phyloP scores from a whole-genome alignment of 2,797 vertebrate species.

The Leuciscus waleckii region DNA sequence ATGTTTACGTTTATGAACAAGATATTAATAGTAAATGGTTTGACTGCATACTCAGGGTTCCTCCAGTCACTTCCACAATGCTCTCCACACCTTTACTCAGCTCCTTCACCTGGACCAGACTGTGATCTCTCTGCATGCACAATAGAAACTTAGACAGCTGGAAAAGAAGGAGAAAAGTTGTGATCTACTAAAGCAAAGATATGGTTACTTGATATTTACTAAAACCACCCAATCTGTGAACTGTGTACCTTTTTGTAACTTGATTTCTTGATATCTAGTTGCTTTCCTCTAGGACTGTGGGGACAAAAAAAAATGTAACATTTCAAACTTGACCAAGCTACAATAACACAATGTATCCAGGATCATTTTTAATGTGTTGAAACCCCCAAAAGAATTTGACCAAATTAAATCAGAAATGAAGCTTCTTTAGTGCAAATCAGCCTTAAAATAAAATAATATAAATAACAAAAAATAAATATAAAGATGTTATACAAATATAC shows the following conservation, averaged over 20 bases:
- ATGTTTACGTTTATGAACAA: not conserved
- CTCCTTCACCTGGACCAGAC: slow-evolving; percentile 90
- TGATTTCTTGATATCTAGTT: slow-evolving; percentile 95
- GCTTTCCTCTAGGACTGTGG: slow-evolving; percentile 85
- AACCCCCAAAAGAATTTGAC: too few relatives aligned
- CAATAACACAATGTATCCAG: too few relatives aligned
- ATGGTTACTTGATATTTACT: not conserved
- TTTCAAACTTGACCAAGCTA: too few relatives aligned
- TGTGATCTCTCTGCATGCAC: slow-evolving; percentile 90
- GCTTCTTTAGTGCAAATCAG: too few relatives aligned
- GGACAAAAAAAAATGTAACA: not conserved
- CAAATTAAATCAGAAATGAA: too few relatives aligned
- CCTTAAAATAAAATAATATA: too few relatives aligned
- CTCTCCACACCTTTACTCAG: slow-evolving; percentile 95
- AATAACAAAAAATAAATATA: too few relatives aligned
- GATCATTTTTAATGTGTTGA: too few relatives aligned
- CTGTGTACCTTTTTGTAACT: slow-evolving; percentile 94
- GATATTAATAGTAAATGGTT: not conserved
- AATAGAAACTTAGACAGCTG: slow-evolving; percentile 97
- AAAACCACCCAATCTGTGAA: slow-evolving; percentile 4
- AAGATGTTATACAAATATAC: too few relatives aligned
- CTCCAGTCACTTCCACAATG: slow-evolving; percentile 95
- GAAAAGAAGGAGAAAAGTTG: not conserved
- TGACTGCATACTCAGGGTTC: slow-evolving; percentile 83
- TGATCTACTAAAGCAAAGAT: not conserved